Evolutionary conservation across 2,888 invertebrate genomes (phyloP).

Genomic region (Argynnis bischoffii): DNA sequence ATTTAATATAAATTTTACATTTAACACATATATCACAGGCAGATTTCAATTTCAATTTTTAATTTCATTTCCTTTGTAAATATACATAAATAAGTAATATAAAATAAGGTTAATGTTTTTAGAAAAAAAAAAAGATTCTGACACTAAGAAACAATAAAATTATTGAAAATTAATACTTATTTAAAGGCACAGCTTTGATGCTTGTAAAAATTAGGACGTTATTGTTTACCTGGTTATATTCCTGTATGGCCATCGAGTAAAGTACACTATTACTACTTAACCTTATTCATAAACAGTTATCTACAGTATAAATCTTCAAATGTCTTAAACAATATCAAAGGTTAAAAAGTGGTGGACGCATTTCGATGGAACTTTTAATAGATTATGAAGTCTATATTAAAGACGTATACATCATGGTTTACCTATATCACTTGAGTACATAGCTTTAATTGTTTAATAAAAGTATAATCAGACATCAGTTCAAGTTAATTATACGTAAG

Average conservation of each 20-base stretch:
- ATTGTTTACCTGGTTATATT: too few species aligned
- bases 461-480: too few species aligned
- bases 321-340: not conserved
- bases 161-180: too few species aligned
- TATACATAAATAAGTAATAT: not conserved
- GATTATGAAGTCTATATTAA: too few species aligned
- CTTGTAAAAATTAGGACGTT: too few species aligned
- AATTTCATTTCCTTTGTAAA: not conserved
- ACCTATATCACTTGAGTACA: too few species aligned
- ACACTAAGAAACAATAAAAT: too few species aligned
- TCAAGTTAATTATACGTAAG: too few species aligned
- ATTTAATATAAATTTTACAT: not conserved
- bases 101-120: not conserved
- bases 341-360: slow-evolving; percentile 4
- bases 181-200: too few species aligned
- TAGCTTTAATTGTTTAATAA: too few species aligned
- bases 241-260: slow-evolving; percentile 11
- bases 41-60: not conserved
- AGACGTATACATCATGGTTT: too few species aligned
- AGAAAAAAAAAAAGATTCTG: too few species aligned
- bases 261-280: not conserved
- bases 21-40: slow-evolving; percentile 9
- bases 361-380: not conserved
- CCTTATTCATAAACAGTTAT: not conserved
- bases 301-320: not conserved